Evolutionary conservation across 92 coral and sea anemone species (phyloP).

Genomic region (Diadumene lineata): DNA sequence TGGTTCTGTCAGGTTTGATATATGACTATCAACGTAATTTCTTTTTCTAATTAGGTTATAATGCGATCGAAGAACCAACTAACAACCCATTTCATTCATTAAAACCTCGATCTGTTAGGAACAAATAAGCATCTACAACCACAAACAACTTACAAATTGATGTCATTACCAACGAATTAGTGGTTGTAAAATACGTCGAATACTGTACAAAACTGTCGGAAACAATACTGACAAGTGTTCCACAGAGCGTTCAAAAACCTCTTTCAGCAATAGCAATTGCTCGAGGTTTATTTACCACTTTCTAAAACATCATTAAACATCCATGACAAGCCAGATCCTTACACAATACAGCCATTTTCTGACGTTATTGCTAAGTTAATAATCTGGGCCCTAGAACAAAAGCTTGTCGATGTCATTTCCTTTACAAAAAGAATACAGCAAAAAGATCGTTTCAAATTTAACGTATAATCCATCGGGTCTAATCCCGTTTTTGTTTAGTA

Average conservation of each 20-base stretch:
- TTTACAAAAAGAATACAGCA: conserved; percentile 8
- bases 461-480: conserved; percentile 31
- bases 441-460: conserved; percentile 17
- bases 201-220: conserved; percentile 19
- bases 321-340: conserved; percentile 19
- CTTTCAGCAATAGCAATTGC: conserved; percentile 10
- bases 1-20: background rate
- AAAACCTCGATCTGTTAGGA: conserved; percentile 10
- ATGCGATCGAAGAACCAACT: conserved; percentile 1
- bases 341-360: conserved; percentile 23
- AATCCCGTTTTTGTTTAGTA: conserved; percentile 35
- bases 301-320: conserved; percentile 27
- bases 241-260: conserved; percentile 20
- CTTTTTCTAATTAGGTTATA: background rate
- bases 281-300: conserved; percentile 18
- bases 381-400: conserved; percentile 32
- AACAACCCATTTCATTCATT: conserved; percentile 13
- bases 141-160: conserved; percentile 20
- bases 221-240: conserved; percentile 21
- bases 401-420: conserved; percentile 19
- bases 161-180: conserved; percentile 34
- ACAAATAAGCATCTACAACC: conserved; percentile 32
- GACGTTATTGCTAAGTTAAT: conserved; percentile 20
- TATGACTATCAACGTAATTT: background rate
- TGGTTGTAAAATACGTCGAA: conserved; percentile 5